Percentiles rank a stretch among this genome's conserved stretches.
Conservation (phyloP, 2,113 vertebrate species). For the Gasterosteus nipponicus region DNA sequence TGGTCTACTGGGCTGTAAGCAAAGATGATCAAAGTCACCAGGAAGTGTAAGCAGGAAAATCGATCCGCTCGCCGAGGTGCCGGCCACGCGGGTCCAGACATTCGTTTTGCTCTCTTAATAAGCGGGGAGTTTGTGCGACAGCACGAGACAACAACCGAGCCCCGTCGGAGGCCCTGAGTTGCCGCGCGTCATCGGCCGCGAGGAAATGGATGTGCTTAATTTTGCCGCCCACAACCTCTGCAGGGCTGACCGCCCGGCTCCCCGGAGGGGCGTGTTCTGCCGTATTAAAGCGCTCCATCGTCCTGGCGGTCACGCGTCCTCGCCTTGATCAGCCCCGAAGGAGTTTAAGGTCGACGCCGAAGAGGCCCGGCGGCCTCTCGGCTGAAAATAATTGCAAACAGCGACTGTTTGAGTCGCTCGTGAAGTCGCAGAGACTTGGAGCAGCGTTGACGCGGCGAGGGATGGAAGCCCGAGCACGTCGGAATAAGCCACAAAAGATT, state of each 20-base stretch:
- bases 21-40: conserved; percentile 49
- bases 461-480: conserved; percentile 48
- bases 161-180: conserved; percentile 51
- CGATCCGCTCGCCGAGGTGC: conserved; percentile 1
- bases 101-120: conserved; percentile 55
- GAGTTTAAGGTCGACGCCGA: conserved; percentile 19
- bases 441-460: conserved; percentile 15
- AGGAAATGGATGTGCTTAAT: conserved; percentile 83
- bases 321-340: conserved; percentile 20
- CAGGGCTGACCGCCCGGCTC: conserved; percentile 65
- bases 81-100: conserved; percentile 2
- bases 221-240: conserved; percentile 79
- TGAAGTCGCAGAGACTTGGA: conserved; percentile 27
- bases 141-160: conserved; percentile 36
- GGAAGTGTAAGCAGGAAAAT: conserved; percentile 30
- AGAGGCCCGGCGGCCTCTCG: not conserved
- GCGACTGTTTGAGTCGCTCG: conserved; percentile 4
- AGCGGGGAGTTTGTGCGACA: conserved; percentile 35
- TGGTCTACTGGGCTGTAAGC: conserved; percentile 15
- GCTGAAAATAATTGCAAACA: conserved; percentile 26
- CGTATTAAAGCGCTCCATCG: conserved; percentile 85
- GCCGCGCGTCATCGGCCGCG: conserved; percentile 72
- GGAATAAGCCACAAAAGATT: conserved; percentile 31
- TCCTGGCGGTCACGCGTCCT: conserved; percentile 64
- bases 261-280: conserved; percentile 66